phyloP scores from a whole-genome alignment of 2,797 vertebrate species.

The Cephalopachus bancanus region DNA sequence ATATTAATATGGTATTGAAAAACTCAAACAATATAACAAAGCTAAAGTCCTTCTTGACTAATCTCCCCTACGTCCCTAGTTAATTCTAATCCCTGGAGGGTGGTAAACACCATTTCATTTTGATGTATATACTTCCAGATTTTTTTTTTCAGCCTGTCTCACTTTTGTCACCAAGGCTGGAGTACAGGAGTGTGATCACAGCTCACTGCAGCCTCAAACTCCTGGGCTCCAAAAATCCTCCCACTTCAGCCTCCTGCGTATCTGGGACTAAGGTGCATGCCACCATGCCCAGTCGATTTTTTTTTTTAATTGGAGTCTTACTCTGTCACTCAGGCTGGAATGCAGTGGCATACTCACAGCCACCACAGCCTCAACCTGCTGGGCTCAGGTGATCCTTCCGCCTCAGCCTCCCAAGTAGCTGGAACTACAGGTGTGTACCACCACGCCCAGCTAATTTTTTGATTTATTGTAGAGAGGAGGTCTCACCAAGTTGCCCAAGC shows the following conservation, averaged over 20 bases:
- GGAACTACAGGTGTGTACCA: not conserved
- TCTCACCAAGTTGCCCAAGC: too few species aligned
- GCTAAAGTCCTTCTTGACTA: constrained; percentile 14
- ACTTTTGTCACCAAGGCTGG: not conserved
- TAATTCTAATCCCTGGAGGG: not conserved
- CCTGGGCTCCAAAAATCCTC: not conserved
- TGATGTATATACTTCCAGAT: not conserved
- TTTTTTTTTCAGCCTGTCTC: not conserved
- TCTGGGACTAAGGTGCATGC: not conserved
- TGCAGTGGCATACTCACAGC: too few species aligned
- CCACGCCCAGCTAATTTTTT: not conserved
- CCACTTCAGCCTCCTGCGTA: not conserved
- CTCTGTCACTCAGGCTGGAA: not conserved
- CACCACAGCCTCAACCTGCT: not conserved
- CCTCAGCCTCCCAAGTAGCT: not conserved
- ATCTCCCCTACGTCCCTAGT: not conserved
- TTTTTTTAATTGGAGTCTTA: not conserved
- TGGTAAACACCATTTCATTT: not conserved
- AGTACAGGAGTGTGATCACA: not conserved
- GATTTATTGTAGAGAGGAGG: too few species aligned
- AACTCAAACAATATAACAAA: not conserved
- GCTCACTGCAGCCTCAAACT: not conserved
- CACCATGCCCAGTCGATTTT: not conserved
- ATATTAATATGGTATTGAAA: constrained; percentile 35
- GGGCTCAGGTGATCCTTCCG: not conserved